Evolutionary conservation across 1,140 invertebrate species (phyloP), one percentile per base, ranked within the genome.

Genomic region (Eulimnadia texana): DNA sequence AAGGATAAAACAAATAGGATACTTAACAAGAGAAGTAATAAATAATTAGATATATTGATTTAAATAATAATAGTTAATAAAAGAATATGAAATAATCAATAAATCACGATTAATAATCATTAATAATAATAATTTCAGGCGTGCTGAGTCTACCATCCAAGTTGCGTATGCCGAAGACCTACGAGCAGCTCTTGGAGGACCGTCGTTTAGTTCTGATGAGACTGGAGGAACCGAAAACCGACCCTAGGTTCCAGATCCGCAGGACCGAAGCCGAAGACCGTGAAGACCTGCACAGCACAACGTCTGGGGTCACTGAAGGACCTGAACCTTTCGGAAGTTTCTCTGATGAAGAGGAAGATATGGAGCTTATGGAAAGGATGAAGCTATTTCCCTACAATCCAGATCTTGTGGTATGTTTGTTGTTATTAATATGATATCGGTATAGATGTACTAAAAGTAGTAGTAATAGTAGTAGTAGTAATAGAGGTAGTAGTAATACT

Each of bases 301-400:
- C 65, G 3, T 84, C 83, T 0, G 83, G 82, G 6, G 80, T 82
- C n/a, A 85, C 84, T 0, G 84, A 86, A 72, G 83, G 83, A 0
- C 84, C 84, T 1, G 82, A 84, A 69, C 24, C 61, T 13, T 72
- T 62, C 56, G 23, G 50, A 63, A 65, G 60, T 68, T 58, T 66
- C 65, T 65, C 67, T 66, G 52, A 50, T 62, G 77, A 77, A 50
- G 77, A 76, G 2, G 77, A 78, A 51, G 77, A 79, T 23, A 70
- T 72, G 20, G 76, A 77, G 24, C 75, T 77, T 62, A 71, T 74
- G 25, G 75, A 72, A 63, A 70, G 76, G 49, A 76, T 74, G 63
- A 70, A 73, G 27, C 67, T 77, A 11, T 78, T 67, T 65, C 33
- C 49, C 58, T 9, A 28, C 60, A 24, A 60, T 65, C 55, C 50